Evolutionary conservation across 2,888 invertebrate genomes (phyloP), one percentile per base, ranked within the genome.

Genomic region (Luffia ferchaultella): DNA sequence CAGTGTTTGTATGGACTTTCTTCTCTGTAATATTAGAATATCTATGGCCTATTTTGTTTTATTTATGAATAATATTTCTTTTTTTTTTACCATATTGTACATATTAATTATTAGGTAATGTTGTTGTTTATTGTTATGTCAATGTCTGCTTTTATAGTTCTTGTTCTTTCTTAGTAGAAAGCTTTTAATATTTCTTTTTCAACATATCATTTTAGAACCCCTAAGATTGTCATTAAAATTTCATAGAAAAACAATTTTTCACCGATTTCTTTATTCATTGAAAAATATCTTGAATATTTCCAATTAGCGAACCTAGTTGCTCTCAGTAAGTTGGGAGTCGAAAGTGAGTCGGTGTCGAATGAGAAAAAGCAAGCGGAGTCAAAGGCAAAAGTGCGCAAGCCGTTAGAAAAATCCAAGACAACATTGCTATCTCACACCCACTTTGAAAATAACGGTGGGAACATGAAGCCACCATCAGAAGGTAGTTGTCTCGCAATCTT

Each of bases 281-380:
- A 19, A 46, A 46, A 46, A 44, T 3, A 20, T 46, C 17, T 16
- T 18, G n/a, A 18, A 30, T 47, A 58, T 64, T 56, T 59, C 61
- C 60, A 59, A 66, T 76, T 82, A 83, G 83, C 79, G 53, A 83
- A 76, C 76, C 82, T 83, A 69, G 79, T 80, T 64, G 83, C 82
- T 65, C 83, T 83, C 72, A 80, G 83, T 83, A 80, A 80, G 65
- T 77, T 83, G 83, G 83, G 82, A 61, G 73, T 83, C 62, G 80
- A 80, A 63, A 68, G 67, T 69, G 80, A 80, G 62, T 63, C 73
- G 55, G 77, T 79, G 64, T 56, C 72, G 63, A 76, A 66, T 64
- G 73, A 71, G 61, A 79, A 75, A 77, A 79, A 75, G 63, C 70
- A 77, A 54, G 70, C 71, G 68, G 76, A 76, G 67, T 78, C 78